Evolutionary conservation across 2,888 invertebrate species (phyloP).

Genomic region (Ectemnius continuus): DNA sequence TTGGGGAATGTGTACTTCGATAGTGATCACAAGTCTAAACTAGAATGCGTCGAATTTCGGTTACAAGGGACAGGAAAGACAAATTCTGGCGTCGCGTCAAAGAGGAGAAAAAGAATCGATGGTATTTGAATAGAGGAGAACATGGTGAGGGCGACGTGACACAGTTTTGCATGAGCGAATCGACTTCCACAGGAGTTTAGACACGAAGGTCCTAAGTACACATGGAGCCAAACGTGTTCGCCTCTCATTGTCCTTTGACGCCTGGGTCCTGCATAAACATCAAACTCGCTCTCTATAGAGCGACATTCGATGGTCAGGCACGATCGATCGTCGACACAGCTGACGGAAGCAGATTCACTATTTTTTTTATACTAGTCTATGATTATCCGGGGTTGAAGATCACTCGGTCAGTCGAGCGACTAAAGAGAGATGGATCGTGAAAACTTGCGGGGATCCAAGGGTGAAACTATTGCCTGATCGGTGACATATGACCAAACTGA

Average conservation of each 20-base stretch:
- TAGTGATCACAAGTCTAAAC: too few relatives aligned
- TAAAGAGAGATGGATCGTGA: background rate
- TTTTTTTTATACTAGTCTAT: conserved; percentile 5
- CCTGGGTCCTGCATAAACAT: background rate
- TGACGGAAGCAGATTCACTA: background rate
- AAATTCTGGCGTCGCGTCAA: background rate
- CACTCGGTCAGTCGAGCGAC: conserved; percentile 6
- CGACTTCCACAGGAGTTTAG: background rate
- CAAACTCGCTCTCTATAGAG: too few relatives aligned
- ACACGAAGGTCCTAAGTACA: conserved; percentile 1
- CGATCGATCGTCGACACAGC: conserved; percentile 12
- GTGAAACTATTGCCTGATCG: too few relatives aligned
- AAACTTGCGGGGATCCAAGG: background rate
- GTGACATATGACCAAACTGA: too few relatives aligned
- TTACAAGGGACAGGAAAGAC: too few relatives aligned
- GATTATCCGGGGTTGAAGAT: conserved; percentile 15
- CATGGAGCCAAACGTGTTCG: background rate
- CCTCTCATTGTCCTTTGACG: background rate
- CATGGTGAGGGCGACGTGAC: conserved; percentile 17
- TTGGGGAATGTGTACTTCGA: too few relatives aligned
- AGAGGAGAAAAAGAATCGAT: background rate
- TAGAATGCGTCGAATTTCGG: too few relatives aligned
- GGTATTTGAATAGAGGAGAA: conserved; percentile 25
- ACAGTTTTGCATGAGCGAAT: conserved; percentile 17
- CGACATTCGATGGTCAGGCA: conserved; percentile 12